These are phyloP conservation scores for Diabrotica balteata DNA, from an alignment of 2,888 invertebrate species.

Conservation along the genomic window DNA sequence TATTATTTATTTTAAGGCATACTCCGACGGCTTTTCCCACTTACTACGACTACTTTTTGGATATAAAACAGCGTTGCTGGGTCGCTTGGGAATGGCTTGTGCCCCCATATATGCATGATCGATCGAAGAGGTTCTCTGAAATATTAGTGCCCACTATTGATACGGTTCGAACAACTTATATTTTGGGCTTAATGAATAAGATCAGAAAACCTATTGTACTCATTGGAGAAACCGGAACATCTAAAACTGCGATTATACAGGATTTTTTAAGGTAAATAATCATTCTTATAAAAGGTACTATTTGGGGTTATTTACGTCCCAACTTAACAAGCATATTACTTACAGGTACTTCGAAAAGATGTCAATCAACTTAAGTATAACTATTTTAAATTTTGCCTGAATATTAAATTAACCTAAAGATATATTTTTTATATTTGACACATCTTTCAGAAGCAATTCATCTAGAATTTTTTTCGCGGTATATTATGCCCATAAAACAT, in stretches of 20 bases:
- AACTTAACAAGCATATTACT: too few species aligned
- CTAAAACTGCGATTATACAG: slow-evolving; percentile 88
- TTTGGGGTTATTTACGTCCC: too few species aligned
- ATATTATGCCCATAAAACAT: too few species aligned
- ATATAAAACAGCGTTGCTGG: slow-evolving; percentile 74
- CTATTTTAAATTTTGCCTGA: too few species aligned
- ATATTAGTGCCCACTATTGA: slow-evolving; percentile 92
- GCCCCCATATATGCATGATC: slow-evolving; percentile 77
- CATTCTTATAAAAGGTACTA: neutral
- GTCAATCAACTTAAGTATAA: too few species aligned
- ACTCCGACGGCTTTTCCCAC: slow-evolving; percentile 75
- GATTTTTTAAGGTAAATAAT: slow-evolving; percentile 69
- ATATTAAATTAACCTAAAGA: too few species aligned
- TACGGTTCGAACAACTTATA: slow-evolving; percentile 81
- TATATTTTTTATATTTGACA: too few species aligned
- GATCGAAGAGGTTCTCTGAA: slow-evolving; percentile 74
- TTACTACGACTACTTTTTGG: slow-evolving; percentile 84
- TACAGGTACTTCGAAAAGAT: too few species aligned
- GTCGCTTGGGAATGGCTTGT: slow-evolving; percentile 86
- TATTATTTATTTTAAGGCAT: slow-evolving; percentile 62
- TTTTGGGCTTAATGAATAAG: slow-evolving; percentile 78
- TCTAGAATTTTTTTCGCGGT: too few species aligned
- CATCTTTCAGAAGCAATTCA: too few species aligned
- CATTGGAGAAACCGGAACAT: slow-evolving; percentile 91
- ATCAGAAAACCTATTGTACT: slow-evolving; percentile 80